Evolutionary conservation across 2,113 vertebrate species (phyloP), one percentile per base, ranked within the genome.

Genomic region (Rhodinocichla rosea): DNA sequence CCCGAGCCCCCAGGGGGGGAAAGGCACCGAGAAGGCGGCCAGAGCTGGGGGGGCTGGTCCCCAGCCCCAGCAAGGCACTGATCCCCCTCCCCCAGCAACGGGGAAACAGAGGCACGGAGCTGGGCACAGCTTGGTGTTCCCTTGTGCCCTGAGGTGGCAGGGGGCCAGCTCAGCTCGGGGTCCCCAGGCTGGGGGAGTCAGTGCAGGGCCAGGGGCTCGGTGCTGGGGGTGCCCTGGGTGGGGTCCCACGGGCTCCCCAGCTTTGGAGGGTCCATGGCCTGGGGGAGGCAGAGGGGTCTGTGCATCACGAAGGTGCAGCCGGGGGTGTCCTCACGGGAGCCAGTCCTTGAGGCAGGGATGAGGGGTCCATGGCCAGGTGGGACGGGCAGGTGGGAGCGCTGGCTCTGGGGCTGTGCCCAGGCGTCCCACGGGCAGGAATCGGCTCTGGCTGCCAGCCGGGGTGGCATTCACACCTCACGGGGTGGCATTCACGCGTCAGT

Each of bases 61-160:
- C 77, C 73, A 76, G 59, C 63, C 83, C 86, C 83, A 85, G 68
- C 71, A 95, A 95, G 94, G 92, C 89, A 89, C 97, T 63, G 93
- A 59, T 67, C 20, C 65, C 65, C 39, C 3, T 2, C 7, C 74
- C 50, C 0, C 5, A 20, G 59, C 35, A 7, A 2, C 1, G 32
- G 81, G 78, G 49, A 84, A 64, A 87, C 60, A n/a, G 86, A 91
- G 92, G 81, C 93, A 87, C 57, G 2, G 77, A 40, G 65, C 44
- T 50, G 57, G 64, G 40, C 15, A 50, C 49, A 50, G 44, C 27
- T 65, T 16, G 1, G 9, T 7, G 45, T 74, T 56, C 78, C 81
- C 68, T 64, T 5, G 27, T 19, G 55, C 71, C 73, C 76, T 52
- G 85, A 0, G 1, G 26, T 0, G 6, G 81, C 67, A 30, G 0